Conservation (phyloP, 2,888 invertebrate genomes). For the Steinernema carpocapsae region DNA sequence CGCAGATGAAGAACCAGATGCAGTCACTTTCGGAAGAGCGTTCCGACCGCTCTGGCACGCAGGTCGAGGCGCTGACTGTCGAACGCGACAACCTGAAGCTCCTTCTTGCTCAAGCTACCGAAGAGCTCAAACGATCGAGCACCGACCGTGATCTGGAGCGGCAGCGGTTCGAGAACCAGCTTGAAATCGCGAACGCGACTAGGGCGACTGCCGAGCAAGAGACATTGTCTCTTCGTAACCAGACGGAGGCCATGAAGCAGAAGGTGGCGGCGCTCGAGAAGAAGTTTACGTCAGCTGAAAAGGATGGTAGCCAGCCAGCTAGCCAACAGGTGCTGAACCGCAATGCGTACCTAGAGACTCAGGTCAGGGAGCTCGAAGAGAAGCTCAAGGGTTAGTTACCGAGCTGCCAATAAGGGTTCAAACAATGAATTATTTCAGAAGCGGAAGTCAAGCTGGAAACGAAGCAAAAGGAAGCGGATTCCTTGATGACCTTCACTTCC, state of each 20-base stretch:
- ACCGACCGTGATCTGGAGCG: slow-evolving; percentile 21
- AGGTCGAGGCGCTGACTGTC: slow-evolving; percentile 15
- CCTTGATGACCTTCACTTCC: neutral
- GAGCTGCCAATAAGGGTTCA: neutral
- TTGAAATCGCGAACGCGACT: neutral
- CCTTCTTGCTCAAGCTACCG: slow-evolving; percentile 4
- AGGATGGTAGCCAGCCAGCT: neutral
- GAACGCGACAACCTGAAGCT: slow-evolving; percentile 12
- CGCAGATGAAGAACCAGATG: neutral
- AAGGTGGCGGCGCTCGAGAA: slow-evolving; percentile 3
- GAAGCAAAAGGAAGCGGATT: neutral
- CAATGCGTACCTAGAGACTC: slow-evolving; percentile 14
- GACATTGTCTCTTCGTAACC: neutral
- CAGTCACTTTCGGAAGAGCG: slow-evolving; percentile 8
- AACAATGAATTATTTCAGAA: neutral
- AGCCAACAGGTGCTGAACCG: slow-evolving; percentile 16
- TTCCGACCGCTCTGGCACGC: neutral
- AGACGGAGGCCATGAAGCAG: neutral
- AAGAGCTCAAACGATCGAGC: slow-evolving; percentile 4
- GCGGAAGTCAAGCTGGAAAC: neutral
- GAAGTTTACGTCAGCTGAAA: neutral
- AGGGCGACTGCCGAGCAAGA: slow-evolving; percentile 16
- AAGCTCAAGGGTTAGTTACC: slow-evolving; percentile 1
- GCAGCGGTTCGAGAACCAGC: neutral
- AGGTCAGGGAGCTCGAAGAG: slow-evolving; percentile 18